Evolutionary conservation across 2,113 vertebrate genomes (phyloP), one percentile per base, ranked within the genome.

Genomic region (Cephalopterus ornatus): DNA sequence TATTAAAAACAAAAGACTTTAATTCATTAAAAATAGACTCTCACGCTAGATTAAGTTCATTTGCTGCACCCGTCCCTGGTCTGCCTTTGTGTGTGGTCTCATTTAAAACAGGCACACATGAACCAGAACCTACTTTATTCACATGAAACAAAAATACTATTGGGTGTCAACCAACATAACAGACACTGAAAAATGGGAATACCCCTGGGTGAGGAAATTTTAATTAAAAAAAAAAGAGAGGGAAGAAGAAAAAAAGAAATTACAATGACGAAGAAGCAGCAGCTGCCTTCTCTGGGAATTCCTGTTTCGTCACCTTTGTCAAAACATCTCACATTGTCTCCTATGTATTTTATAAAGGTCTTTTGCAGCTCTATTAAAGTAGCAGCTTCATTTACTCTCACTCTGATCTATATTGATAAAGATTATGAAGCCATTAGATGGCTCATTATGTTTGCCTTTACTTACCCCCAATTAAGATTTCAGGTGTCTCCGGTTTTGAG

Each of bases 21-120:
- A 96, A 96, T 96, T 94, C 95, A 94, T 93, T 96, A 93, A 96
- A 96, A 95, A 91, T 89, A 93, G 92, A 91, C 92, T 96, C 93
- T 96, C 95, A 96, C 41, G 88, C 88, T 96, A 95, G 83, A 96
- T 96, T 96, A 95, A 95, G 88, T 84, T 96, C 76, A 97, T 96
- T 93, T 96, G 95, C 80, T 88, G 93, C 73, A 94, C 85, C 76
- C 85, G 28, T 82, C 52, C 88, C 73, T 89, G 49, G 65, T 75
- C 82, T 94, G 92, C 68, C 91, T 93, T 93, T 95, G 93, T 78
- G 76, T 94, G 96, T 96, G 96, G 95, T 95, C 96, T 93, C 92
- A 93, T 95, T 96, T 96, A 86, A 95, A 94, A 95, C 33, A 96
- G 76, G 94, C 83, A 92, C 76, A 91, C 80, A 85, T 63, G 88